Evolutionary conservation across 2,888 invertebrate species (phyloP).

Genomic region (Dasysyrphus tricinctus): DNA sequence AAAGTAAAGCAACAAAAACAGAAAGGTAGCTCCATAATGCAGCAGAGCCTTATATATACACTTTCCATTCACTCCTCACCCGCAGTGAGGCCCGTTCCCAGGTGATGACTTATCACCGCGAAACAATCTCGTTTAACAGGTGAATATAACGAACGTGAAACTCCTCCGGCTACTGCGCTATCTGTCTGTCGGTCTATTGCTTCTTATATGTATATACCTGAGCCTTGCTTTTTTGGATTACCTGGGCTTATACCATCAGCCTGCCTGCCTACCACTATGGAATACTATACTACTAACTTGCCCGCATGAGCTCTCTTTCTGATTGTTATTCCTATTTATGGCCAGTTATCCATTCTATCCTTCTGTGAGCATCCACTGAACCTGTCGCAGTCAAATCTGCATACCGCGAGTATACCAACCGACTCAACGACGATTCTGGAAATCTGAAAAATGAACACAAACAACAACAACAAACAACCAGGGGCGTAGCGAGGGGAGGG

Average conservation of each 20-base stretch:
- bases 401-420: slow-evolving; percentile 39
- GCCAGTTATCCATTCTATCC: slow-evolving; percentile 72
- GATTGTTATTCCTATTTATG: slow-evolving; percentile 76
- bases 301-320: slow-evolving; percentile 72
- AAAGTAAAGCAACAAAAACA: neutral
- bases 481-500: too few species aligned
- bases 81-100: slow-evolving; percentile 23
- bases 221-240: slow-evolving; percentile 14
- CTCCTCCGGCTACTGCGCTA: slow-evolving; percentile 75
- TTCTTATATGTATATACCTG: slow-evolving; percentile 11
- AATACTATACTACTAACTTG: slow-evolving; percentile 1
- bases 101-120: slow-evolving; percentile 74
- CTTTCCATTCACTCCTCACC: slow-evolving; percentile 34
- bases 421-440: neutral
- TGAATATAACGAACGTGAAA: slow-evolving; percentile 75
- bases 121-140: slow-evolving; percentile 74
- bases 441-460: slow-evolving; percentile 2
- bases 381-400: slow-evolving; percentile 74
- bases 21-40: neutral
- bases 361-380: slow-evolving; percentile 57
- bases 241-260: slow-evolving; percentile 21
- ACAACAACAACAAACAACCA: slow-evolving; percentile 9
- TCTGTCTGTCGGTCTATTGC: slow-evolving; percentile 65
- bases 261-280: neutral
- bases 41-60: neutral